Base-by-base conservation (phyloP, 2,113 vertebrate genomes). In the Archilochus colubris region DNA sequence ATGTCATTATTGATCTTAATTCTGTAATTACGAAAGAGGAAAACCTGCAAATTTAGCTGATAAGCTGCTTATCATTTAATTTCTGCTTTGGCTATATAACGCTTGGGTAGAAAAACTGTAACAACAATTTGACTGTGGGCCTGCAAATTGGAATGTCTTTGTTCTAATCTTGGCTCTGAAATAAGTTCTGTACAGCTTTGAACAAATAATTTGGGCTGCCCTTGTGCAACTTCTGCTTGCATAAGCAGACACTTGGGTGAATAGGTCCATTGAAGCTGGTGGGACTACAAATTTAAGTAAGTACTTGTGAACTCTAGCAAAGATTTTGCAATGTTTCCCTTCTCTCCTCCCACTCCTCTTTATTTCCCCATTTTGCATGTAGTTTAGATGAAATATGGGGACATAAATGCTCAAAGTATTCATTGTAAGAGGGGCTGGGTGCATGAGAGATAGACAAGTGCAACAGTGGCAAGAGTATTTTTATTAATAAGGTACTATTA, bases 221-320 rank as follows among this genome's bases (percentile, higher is more conserved):
- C 94, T 96, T 97, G 89, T 96, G 91, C 82, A 96, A 95, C 85
- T 88, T 91, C 48, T 81, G 95, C 91, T 97, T 97, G 94, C 94
- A 95, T 95, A 94, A 97, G 90, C 85, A 88, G 91, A 89, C 63
- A 15, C 77, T 91, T 68, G 85, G 85, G 93, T 95, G 93, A 97
- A 95, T 93, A 95, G 90, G 76, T 91, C 85, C 57, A 94, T 75
- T 95, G 95, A 96, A 94, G 79, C 88, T 95, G 86, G 33, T 78
- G 58, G 76, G 80, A 75, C 93, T 91, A 57, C 82, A 88, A 85
- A 86, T 96, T 94, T 91, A 57, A 96, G 87, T 91, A 95, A 94
- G 92, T 93, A 86, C 91, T 95, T 94, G 82, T 72, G 75, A 91
- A 81, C 69, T 67, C 61, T 70, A 79, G 81, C 78, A 81, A 93